Evolutionary conservation across 2,797 vertebrate species (phyloP).

Genomic region (Oryzias sinensis): DNA sequence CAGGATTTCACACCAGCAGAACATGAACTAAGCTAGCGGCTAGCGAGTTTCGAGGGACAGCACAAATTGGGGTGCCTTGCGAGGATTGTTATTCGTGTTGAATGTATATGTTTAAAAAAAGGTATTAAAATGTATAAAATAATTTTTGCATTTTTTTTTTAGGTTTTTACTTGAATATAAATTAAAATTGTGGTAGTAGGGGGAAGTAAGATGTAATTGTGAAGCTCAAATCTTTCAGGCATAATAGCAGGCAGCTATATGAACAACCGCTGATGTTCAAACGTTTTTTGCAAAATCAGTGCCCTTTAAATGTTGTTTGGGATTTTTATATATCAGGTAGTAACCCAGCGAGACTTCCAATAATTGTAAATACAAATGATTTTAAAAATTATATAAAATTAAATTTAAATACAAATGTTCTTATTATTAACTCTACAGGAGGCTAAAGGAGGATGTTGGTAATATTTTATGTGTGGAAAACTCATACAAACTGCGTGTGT

Average conservation of each 20-base stretch:
- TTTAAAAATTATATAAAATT: too few species aligned
- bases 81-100: slow-evolving; percentile 3
- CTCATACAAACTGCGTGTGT: too few species aligned
- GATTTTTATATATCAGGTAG: too few species aligned
- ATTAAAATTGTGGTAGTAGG: rapidly evolving
- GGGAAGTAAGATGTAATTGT: not conserved
- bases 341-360: too few species aligned
- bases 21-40: not conserved
- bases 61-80: slow-evolving; percentile 1
- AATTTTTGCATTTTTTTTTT: rapidly evolving
- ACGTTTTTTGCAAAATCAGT: slow-evolving; percentile 13
- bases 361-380: too few species aligned
- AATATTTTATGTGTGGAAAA: too few species aligned
- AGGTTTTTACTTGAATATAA: rapidly evolving
- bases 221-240: slow-evolving; percentile 42
- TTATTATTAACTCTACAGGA: too few species aligned
- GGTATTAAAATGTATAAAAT: rapidly evolving
- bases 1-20: slow-evolving; percentile 34
- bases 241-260: slow-evolving; percentile 51
- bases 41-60: slow-evolving; percentile 3
- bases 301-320: too few species aligned
- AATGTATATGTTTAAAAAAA: rapidly evolving
- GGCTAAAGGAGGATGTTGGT: too few species aligned
- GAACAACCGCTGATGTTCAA: slow-evolving; percentile 11
- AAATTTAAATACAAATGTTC: too few species aligned